Conservation (phyloP, 2,797 vertebrate species). For the Myripristis jacobus region DNA sequence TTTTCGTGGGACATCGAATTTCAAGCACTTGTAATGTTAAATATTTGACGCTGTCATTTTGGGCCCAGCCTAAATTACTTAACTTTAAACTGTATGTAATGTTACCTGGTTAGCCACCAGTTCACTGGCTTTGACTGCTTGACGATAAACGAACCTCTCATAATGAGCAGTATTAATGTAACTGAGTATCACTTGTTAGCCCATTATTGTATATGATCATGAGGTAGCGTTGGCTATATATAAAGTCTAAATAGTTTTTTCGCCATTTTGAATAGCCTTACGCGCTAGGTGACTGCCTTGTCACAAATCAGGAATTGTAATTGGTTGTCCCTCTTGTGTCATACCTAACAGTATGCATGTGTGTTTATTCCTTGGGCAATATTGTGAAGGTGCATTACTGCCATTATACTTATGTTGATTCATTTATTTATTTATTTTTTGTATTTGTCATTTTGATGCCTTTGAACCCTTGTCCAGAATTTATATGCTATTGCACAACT, state of each 20-base stretch:
- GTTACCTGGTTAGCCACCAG: conserved; percentile 51
- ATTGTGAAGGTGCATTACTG: not conserved
- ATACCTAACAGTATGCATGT: not conserved
- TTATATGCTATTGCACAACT: not conserved
- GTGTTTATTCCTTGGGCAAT: not conserved
- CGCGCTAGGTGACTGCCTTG: not conserved
- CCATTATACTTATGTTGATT: no score
- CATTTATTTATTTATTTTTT: not conserved
- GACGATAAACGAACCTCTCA: conserved; percentile 51
- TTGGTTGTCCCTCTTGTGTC: not conserved
- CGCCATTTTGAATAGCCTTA: not conserved
- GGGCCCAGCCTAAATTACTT: conserved; percentile 43
- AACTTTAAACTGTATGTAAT: conserved; percentile 64
- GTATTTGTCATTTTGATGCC: no score
- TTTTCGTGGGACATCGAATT: not conserved
- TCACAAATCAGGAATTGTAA: not conserved
- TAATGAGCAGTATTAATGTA: conserved; percentile 1
- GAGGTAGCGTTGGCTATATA: not conserved
- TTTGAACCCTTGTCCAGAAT: not conserved
- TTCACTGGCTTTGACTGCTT: conserved; percentile 47
- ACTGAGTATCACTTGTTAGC: not conserved
- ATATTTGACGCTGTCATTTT: conserved; percentile 11
- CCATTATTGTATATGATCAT: not conserved
- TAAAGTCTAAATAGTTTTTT: not conserved
- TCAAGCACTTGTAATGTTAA: not conserved